These are phyloP conservation scores for Tetrao urogallus DNA, from an alignment of 2,113 vertebrate genomes.

Conservation along the genomic window DNA sequence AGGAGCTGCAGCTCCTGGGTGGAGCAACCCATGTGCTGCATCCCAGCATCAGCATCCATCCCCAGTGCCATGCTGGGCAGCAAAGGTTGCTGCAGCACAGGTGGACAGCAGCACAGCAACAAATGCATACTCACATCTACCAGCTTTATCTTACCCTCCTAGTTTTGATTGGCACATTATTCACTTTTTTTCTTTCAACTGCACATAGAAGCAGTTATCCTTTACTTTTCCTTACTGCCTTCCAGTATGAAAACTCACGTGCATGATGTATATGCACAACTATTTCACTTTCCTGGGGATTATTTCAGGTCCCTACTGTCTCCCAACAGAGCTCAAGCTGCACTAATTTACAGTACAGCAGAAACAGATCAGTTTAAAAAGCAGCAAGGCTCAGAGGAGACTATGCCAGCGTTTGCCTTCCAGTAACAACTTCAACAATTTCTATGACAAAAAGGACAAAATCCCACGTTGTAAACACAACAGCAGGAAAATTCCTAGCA, in stretches of 20 bases:
- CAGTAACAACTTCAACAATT: neutral
- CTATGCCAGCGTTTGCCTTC: neutral
- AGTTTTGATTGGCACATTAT: neutral
- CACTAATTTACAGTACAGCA: fast-evolving
- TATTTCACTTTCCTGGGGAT: fast-evolving
- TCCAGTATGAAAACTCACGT: neutral
- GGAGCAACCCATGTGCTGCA: neutral
- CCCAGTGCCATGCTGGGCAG: neutral
- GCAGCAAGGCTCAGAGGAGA: neutral
- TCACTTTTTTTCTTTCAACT: neutral
- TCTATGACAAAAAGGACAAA: neutral
- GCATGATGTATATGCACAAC: neutral
- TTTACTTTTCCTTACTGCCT: neutral
- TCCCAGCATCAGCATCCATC: neutral
- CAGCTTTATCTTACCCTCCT: neutral
- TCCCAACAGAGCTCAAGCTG: neutral
- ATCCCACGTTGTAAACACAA: neutral
- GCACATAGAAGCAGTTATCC: fast-evolving
- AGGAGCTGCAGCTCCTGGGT: neutral
- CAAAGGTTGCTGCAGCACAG: neutral
- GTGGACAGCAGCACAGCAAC: neutral
- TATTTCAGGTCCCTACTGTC: neutral
- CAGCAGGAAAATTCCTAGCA: constrained; percentile 5
- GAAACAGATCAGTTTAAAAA: neutral
- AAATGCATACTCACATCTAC: neutral